A percentile compares a stretch with the other conserved stretches of the same genome.
phyloP scores from a whole-genome alignment of 1,140 invertebrate species.

The Ostrea denselamellosa region DNA sequence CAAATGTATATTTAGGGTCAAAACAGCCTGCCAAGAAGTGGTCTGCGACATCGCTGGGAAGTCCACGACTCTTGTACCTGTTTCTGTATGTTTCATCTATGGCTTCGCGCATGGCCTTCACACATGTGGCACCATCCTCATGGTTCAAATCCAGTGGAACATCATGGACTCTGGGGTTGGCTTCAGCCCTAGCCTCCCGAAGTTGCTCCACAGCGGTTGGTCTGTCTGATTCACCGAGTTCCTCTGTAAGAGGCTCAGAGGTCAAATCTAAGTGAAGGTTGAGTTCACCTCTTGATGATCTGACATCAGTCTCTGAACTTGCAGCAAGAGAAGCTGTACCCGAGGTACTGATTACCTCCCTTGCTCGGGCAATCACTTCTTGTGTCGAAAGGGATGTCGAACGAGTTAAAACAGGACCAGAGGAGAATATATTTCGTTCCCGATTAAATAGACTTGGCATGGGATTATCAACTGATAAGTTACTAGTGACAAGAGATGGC shows the following conservation, averaged over 20 bases:
- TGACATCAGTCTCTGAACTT: not conserved
- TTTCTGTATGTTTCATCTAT: not conserved
- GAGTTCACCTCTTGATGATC: not conserved
- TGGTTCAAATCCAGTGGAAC: constrained; percentile 31
- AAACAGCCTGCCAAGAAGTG: constrained; percentile 56
- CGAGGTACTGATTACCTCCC: constrained; percentile 35
- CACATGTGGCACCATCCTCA: not conserved
- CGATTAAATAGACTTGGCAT: not conserved
- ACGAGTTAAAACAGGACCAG: not conserved
- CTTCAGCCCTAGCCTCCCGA: not conserved
- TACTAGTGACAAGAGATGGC: constrained; percentile 20
- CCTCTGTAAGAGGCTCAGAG: not conserved
- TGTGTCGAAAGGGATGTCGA: constrained; percentile 20
- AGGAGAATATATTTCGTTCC: not conserved
- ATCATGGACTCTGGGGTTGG: constrained; percentile 16
- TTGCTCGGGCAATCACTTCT: constrained; percentile 38
- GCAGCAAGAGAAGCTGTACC: constrained; percentile 16
- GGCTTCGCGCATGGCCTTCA: not conserved
- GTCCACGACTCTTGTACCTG: not conserved
- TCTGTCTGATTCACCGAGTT: not conserved
- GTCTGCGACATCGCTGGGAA: constrained; percentile 33
- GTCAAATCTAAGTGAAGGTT: constrained; percentile 12
- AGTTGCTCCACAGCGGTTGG: not conserved
- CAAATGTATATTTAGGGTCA: constrained; percentile 52
- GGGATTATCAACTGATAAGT: not conserved